phyloP scores from a whole-genome alignment of 2,888 invertebrate genomes.

The Dorcus parallelipipedus region DNA sequence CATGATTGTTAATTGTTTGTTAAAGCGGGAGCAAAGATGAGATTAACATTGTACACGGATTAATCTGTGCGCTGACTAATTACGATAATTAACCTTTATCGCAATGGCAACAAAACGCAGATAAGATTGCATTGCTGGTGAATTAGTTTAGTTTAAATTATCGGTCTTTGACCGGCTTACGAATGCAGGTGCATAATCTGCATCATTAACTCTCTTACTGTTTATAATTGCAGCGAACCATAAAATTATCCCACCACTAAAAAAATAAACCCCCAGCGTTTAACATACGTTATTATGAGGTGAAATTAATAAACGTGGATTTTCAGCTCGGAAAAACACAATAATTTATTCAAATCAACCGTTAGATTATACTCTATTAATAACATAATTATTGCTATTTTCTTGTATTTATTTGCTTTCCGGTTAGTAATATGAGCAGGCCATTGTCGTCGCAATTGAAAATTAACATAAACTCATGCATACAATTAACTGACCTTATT shows the following conservation, averaged over 20 bases:
- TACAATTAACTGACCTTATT: too few relatives aligned
- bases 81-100: constrained; percentile 1
- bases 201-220: constrained; percentile 1
- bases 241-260: constrained; percentile 1
- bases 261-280: background rate
- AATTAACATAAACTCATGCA: too few relatives aligned
- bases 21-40: too few relatives aligned
- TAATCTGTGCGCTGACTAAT: background rate
- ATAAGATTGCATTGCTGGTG: background rate
- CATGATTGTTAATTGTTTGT: too few relatives aligned
- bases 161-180: constrained; percentile 1
- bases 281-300: background rate
- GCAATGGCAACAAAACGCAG: background rate
- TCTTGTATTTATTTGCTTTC: too few relatives aligned
- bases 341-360: too few relatives aligned
- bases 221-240: background rate
- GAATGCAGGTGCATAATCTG: constrained; percentile 1
- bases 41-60: background rate
- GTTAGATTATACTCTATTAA: too few relatives aligned
- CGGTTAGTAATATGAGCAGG: too few relatives aligned
- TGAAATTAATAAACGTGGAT: background rate
- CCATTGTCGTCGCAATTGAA: too few relatives aligned
- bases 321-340: too few relatives aligned
- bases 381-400: too few relatives aligned
- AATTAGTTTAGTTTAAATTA: constrained; percentile 1